Evolutionary conservation across 1,140 invertebrate genomes (phyloP).

Genomic region (Drosophila orena): DNA sequence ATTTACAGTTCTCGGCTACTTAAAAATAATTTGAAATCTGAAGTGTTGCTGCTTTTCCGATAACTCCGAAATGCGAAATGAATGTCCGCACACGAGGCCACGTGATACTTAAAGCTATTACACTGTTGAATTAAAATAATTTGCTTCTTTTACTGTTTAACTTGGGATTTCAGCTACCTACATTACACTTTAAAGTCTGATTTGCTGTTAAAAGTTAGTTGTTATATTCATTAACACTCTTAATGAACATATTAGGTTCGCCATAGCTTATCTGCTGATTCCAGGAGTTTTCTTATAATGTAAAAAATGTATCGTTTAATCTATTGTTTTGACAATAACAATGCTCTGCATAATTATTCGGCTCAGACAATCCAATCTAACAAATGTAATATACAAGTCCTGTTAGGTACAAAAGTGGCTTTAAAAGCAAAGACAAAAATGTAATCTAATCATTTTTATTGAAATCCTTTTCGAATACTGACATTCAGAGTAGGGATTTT

Average conservation of each 20-base stretch:
- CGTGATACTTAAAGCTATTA: conserved; percentile 4
- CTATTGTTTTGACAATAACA: no score
- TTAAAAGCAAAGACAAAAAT: neutral
- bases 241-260: neutral
- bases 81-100: conserved; percentile 13
- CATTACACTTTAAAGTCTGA: neutral
- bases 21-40: conserved; percentile 73
- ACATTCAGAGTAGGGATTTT: conserved; percentile 7
- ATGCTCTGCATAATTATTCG: no score
- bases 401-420: no score
- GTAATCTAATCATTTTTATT: neutral
- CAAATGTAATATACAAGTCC: no score
- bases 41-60: conserved; percentile 47
- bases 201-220: neutral
- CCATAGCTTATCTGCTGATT: no score
- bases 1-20: conserved; percentile 68
- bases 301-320: no score
- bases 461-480: neutral
- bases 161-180: neutral
- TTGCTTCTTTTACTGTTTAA: neutral
- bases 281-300: no score
- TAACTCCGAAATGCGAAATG: conserved; percentile 30
- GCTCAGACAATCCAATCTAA: no score
- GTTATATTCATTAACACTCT: no score
- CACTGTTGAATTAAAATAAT: conserved; percentile 23